Evolutionary conservation across 2,888 invertebrate species (phyloP).

Genomic region (Lypha dubia): DNA sequence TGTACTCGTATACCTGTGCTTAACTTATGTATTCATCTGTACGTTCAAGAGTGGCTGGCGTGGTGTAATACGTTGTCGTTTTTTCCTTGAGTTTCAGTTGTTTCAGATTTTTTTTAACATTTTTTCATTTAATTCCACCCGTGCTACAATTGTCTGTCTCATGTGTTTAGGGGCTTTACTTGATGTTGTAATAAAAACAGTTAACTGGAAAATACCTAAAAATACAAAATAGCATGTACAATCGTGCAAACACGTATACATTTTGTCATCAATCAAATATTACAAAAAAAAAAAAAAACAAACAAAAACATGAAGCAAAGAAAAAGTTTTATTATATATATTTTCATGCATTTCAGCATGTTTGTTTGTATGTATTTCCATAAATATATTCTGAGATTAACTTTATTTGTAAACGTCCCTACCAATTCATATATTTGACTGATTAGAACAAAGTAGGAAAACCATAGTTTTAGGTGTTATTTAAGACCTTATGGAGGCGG

Average conservation of each 20-base stretch:
- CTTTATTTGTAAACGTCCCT: neutral
- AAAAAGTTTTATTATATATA: constrained; percentile 13
- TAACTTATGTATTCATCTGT: neutral
- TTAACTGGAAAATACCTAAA: neutral
- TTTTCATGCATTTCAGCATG: no score
- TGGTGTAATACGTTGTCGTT: constrained; percentile 34
- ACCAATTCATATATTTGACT: neutral
- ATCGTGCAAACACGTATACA: neutral
- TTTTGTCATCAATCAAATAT: constrained; percentile 70
- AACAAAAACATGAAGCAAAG: neutral
- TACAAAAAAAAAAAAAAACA: constrained; percentile 21
- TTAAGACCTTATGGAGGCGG: no score
- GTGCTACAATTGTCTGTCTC: constrained; percentile 37
- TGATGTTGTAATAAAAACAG: constrained; percentile 44
- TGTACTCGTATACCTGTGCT: neutral
- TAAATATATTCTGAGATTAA: constrained; percentile 44
- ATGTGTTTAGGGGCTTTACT: constrained; percentile 48
- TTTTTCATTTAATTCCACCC: constrained; percentile 52
- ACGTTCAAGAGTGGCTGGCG: constrained; percentile 29
- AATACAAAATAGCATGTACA: neutral
- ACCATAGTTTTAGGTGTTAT: constrained; percentile 9
- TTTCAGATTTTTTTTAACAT: constrained; percentile 39
- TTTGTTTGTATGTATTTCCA: neutral
- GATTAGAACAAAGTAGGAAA: constrained; percentile 19
- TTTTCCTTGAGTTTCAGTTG: constrained; percentile 13